Conservation (phyloP, 2,888 invertebrate genomes). For the Zonitis immaculata region DNA sequence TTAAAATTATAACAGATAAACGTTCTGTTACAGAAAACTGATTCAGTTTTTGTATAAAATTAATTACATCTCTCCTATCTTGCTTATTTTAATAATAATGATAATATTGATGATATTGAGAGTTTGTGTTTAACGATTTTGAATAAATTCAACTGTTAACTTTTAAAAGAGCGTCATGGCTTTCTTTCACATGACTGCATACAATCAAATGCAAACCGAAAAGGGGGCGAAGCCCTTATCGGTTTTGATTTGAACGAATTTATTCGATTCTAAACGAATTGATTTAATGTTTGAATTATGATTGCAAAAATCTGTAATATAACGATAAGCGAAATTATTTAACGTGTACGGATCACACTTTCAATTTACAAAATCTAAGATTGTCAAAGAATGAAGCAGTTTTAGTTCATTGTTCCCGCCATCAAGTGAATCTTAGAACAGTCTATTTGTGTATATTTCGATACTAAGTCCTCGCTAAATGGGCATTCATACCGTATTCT, state of each 20-base stretch:
- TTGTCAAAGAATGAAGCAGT: conserved; percentile 24
- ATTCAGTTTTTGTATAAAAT: not conserved
- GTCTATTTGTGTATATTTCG: not conserved
- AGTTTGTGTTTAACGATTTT: not conserved
- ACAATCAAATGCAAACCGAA: not conserved
- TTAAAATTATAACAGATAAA: too few relatives aligned
- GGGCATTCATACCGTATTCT: too few relatives aligned
- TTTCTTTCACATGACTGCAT: not conserved
- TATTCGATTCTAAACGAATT: not conserved
- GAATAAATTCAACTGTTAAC: not conserved
- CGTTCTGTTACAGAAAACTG: too few relatives aligned
- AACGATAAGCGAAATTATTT: too few relatives aligned
- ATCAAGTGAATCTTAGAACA: conserved; percentile 8
- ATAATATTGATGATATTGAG: not conserved
- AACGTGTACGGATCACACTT: too few relatives aligned
- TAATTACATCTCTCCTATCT: not conserved
- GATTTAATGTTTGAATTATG: not conserved
- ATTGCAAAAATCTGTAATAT: too few relatives aligned
- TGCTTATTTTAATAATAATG: not conserved
- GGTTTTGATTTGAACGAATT: not conserved
- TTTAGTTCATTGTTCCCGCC: conserved; percentile 27
- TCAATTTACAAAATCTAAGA: too few relatives aligned
- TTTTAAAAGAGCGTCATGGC: not conserved
- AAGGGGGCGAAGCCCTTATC: not conserved
- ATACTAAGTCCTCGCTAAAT: too few relatives aligned